These are phyloP conservation scores for Lacanobia wlatinum DNA, from an alignment of 2,888 invertebrate species.

Conservation along the genomic window DNA sequence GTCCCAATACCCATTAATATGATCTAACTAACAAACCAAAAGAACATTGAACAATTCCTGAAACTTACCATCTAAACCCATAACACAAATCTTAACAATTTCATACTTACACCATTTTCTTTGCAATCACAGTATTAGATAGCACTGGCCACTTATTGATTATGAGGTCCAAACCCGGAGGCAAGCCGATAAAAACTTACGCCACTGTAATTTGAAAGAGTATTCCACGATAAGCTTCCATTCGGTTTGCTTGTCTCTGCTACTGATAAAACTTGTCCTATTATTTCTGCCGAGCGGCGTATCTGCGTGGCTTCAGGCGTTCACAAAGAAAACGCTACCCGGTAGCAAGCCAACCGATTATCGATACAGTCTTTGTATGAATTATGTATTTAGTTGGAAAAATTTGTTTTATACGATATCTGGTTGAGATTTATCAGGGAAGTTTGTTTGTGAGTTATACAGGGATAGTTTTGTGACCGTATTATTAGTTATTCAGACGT, in stretches of 20 bases:
- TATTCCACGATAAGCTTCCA: constrained; percentile 79
- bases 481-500: constrained; percentile 62
- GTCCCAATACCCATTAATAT: neutral
- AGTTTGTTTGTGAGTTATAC: constrained; percentile 65
- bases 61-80: constrained; percentile 26
- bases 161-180: constrained; percentile 74
- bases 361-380: constrained; percentile 79
- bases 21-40: neutral
- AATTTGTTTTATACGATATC: constrained; percentile 66
- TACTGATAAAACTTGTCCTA: constrained; percentile 85
- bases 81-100: constrained; percentile 32
- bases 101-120: constrained; percentile 51
- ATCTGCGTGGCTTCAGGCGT: constrained; percentile 69
- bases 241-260: constrained; percentile 75
- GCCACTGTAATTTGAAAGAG: constrained; percentile 81
- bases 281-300: constrained; percentile 77
- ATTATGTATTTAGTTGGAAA: constrained; percentile 87
- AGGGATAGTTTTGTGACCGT: constrained; percentile 49
- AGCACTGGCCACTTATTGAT: constrained; percentile 77
- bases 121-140: constrained; percentile 48
- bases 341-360: constrained; percentile 67
- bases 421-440: constrained; percentile 63
- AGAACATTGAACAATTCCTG: neutral
- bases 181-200: constrained; percentile 85
- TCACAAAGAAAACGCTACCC: constrained; percentile 70